phyloP scores from a whole-genome alignment of 2,113 vertebrate species.

The Lepisosteus osseus region DNA sequence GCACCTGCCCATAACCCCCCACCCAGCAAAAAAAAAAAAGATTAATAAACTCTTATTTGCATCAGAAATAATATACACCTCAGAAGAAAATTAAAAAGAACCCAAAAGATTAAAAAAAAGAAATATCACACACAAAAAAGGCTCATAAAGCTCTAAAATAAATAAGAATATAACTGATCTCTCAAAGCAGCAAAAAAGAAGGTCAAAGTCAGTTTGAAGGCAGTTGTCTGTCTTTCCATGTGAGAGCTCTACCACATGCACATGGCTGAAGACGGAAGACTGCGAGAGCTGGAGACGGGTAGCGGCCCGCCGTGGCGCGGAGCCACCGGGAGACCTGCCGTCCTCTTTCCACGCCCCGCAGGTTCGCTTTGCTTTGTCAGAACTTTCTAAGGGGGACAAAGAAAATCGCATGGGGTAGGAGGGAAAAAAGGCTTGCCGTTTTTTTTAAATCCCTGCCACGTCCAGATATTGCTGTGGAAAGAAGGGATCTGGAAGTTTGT shows the following conservation, averaged over 20 bases:
- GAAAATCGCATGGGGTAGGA: too few relatives aligned
- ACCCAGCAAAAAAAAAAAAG: slow-evolving; percentile 25
- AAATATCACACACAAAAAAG: slow-evolving; percentile 31
- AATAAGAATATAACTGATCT: slow-evolving; percentile 63
- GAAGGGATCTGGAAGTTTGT: too few relatives aligned
- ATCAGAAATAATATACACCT: slow-evolving; percentile 66
- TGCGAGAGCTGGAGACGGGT: not conserved
- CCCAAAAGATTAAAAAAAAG: slow-evolving; percentile 4
- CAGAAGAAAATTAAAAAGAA: slow-evolving; percentile 33
- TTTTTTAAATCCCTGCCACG: too few relatives aligned
- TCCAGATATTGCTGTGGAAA: too few relatives aligned
- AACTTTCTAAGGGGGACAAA: too few relatives aligned
- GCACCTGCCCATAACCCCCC: slow-evolving; percentile 26
- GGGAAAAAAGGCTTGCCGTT: too few relatives aligned
- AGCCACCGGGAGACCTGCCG: too few relatives aligned
- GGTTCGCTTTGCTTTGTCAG: too few relatives aligned
- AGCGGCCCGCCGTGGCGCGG: too few relatives aligned
- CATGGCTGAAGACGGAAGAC: not conserved
- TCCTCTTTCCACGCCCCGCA: too few relatives aligned
- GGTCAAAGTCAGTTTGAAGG: not conserved
- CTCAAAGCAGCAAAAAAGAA: slow-evolving; percentile 51
- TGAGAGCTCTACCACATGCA: not conserved
- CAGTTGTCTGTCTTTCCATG: not conserved
- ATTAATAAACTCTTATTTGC: slow-evolving; percentile 47
- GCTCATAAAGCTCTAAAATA: slow-evolving; percentile 57